Evolutionary conservation across 2,888 invertebrate species (phyloP), one percentile per base, ranked within the genome.

Genomic region (Xylota sylvarum): DNA sequence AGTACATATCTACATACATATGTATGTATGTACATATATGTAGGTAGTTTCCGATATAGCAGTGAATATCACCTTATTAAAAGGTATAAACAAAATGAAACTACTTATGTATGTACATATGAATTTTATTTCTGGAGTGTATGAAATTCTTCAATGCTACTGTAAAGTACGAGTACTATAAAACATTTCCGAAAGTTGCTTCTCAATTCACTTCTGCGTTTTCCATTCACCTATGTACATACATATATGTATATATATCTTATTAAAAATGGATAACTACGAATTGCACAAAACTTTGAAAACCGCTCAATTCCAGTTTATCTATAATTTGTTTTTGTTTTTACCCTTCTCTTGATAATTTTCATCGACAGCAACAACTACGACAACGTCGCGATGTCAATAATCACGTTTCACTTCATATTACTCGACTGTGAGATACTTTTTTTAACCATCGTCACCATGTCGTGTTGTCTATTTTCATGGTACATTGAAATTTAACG

Each of bases 401-500:
- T 35, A 37, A 35, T 30, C 55, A 69, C 69, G 40, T 69, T 69
- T 40, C 55, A 55, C 10, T 30, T 55, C 19, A 23, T 67, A 58
- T 27, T 50, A 27, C 32, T 52, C 6, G 43, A 46, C 30, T 58
- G 6, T 37, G 12, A 40, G 12, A 40, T 50, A 48, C 65, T 32
- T 40, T 32, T 40, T 50, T 40, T 14, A 40, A 52, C 14, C 37
- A 55, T 12, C 27, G 48, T 37, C 56, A 37, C 27, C 12, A 2
- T 19, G 30, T 60, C 27, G 50, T 50, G 12, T 62, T 72, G 58
- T 48, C 48, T 37, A 37, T 48, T 58, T 72, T 72, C 48, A 60
- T 58, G 58, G 46, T 46, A 58, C 46, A 58, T 58, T 48, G 35
- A 58, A 72, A 72, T 35, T 72, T 17, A 72, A 58, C 58, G 48